Base-by-base conservation (phyloP, 2,888 invertebrate species). In the Eretmocerus hayati region DNA sequence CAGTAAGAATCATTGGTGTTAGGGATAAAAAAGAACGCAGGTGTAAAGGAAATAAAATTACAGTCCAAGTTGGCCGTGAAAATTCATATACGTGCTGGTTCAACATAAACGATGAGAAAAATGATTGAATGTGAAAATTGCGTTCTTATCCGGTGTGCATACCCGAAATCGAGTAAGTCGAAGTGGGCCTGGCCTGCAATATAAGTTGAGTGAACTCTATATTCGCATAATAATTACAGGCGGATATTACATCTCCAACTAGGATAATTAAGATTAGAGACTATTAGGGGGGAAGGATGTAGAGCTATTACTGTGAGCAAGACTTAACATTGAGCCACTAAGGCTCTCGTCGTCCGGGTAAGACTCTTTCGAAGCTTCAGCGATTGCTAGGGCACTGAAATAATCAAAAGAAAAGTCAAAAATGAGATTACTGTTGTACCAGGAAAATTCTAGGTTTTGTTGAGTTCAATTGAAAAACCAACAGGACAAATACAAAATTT, bases 251-350 rank as follows among this genome's bases (percentile, higher is more conserved):
- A 26, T 39, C 18, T 35, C 35, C 61, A 59, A 60, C 58, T 57
- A 54, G 56, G 57, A 65, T 63, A 59, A 66, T 69, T 66, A 67
- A 64, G 64, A 69, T 71, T 71, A 71, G 60, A 71, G 67, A 74
- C 83, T 84, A 74, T 84, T 85, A 69, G 88, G 86, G 64, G 89
- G 89, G 76, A 90, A 90, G 76, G 88, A 88, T 67, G 89, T 88
- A 64, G 91, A 90, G 75, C 91, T 92, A 80, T 90, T 90, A 80
- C 90, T 91, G 79, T 91, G 90, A 59, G 91, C 91, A 74, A 95
- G 82, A 76, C 93, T 93, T 67, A 90, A 79, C 87, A 93, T 90
- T 62, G 93, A 93, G 64, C 94, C 94, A 52, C 92, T 91, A 61
- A 93, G 81, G 68, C 91, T 90, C 72, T 92, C 93, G 72, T 90